Evolutionary conservation across 2,888 invertebrate genomes (phyloP).

Genomic region (Drosophila emarginata): DNA sequence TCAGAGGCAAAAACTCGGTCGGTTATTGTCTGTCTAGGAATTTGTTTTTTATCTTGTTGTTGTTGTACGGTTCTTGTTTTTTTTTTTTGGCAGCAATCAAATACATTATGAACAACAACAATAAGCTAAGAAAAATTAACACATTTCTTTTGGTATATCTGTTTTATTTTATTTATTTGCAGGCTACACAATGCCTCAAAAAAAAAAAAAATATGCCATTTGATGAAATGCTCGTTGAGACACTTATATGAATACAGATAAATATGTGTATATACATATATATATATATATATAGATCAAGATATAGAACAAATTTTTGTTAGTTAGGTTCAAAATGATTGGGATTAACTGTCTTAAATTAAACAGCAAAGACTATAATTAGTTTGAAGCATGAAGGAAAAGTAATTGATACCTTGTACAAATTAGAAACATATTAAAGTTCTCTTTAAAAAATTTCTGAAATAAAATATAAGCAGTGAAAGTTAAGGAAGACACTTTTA

Average conservation of each 20-base stretch:
- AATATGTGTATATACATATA: too few species aligned
- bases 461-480: too few species aligned
- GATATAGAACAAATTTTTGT: neutral
- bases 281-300: too few species aligned
- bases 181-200: constrained; percentile 36
- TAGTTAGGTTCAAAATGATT: neutral
- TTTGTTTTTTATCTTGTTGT: constrained; percentile 47
- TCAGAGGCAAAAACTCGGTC: constrained; percentile 38
- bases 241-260: neutral
- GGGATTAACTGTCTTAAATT: neutral
- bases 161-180: constrained; percentile 33
- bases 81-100: constrained; percentile 71
- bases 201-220: constrained; percentile 64
- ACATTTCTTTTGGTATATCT: constrained; percentile 43
- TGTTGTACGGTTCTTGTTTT: neutral
- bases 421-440: too few species aligned
- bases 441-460: too few species aligned
- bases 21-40: constrained; percentile 39
- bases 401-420: too few species aligned
- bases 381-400: neutral
- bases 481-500: too few species aligned
- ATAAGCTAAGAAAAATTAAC: constrained; percentile 55
- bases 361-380: neutral
- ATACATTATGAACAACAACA: constrained; percentile 52
- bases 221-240: neutral